Evolutionary conservation across 2,888 invertebrate genomes (phyloP).

Genomic region (Hirtodrosophila trivittata): DNA sequence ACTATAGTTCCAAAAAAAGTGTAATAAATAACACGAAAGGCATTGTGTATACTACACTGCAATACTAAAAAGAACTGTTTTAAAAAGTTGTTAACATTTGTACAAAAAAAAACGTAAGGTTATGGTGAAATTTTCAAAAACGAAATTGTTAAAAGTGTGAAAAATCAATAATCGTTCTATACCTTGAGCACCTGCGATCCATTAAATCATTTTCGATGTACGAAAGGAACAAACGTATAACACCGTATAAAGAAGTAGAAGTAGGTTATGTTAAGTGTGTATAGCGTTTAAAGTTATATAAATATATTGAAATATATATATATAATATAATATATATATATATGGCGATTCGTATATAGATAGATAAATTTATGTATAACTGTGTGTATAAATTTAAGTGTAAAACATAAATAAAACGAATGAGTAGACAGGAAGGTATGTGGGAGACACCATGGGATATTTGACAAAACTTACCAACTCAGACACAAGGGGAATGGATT

Average conservation of each 20-base stretch:
- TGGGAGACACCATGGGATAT: no score
- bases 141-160: constrained; percentile 17
- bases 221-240: constrained; percentile 51
- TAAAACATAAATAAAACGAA: no score
- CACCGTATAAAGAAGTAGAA: constrained; percentile 30
- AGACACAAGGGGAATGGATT: constrained; percentile 98
- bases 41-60: no score
- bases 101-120: constrained; percentile 1
- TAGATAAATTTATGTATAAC: neutral
- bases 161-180: constrained; percentile 55
- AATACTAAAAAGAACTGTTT: no score
- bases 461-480: constrained; percentile 95
- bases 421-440: no score
- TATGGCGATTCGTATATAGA: neutral
- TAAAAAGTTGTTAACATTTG: no score
- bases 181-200: constrained; percentile 84
- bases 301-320: neutral
- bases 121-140: constrained; percentile 20
- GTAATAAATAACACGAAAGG: no score
- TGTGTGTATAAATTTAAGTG: neutral
- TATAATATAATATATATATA: neutral
- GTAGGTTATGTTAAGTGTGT: constrained; percentile 7
- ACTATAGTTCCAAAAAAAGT: no score
- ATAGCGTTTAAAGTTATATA: neutral
- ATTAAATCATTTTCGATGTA: constrained; percentile 54